Evolutionary conservation across 2,113 vertebrate species (phyloP).

Genomic region (Megaceryle maxima): DNA sequence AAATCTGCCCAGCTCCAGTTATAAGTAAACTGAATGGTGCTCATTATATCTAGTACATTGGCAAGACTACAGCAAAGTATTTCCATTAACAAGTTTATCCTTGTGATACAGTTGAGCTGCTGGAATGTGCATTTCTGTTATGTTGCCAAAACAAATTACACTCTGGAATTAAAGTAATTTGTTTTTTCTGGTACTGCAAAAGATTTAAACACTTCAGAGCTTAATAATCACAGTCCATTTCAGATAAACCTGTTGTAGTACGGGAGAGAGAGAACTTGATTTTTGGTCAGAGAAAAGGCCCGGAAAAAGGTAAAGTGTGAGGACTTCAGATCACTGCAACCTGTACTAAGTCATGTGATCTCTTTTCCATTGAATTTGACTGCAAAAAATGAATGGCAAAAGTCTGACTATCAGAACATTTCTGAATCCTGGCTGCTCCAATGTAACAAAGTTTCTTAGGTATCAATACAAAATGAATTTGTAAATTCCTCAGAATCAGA

Average conservation of each 20-base stretch:
- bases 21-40: background rate
- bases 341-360: background rate
- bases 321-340: background rate
- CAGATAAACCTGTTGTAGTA: background rate
- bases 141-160: conserved; percentile 2
- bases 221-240: background rate
- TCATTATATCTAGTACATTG: background rate
- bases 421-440: background rate
- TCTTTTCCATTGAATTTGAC: background rate
- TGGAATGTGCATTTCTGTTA: background rate
- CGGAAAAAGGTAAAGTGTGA: background rate
- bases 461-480: background rate
- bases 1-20: background rate
- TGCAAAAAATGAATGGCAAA: background rate
- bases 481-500: background rate
- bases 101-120: background rate
- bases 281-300: background rate
- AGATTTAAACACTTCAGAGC: background rate
- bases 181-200: background rate
- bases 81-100: background rate
- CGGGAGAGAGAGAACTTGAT: background rate
- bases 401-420: background rate
- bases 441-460: background rate
- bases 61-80: background rate
- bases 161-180: background rate